Evolutionary conservation across 2,888 invertebrate genomes (phyloP), one percentile per base, ranked within the genome.

Genomic region (Folsomia candida): DNA sequence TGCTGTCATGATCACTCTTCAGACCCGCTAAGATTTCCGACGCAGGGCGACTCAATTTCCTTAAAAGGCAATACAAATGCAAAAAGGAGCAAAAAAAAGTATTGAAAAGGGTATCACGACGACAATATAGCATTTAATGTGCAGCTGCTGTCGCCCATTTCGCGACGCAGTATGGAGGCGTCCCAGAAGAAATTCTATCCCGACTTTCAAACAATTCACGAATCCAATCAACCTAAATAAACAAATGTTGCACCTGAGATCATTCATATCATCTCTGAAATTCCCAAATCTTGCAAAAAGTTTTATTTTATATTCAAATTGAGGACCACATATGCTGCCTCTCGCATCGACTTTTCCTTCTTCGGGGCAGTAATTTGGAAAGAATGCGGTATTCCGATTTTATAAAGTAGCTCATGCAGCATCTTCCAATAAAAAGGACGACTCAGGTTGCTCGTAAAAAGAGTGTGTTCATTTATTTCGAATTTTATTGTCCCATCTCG

Each of bases 391-490:
- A n/a, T n/a, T n/a, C n/a, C n/a, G n/a, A 9, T 37, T 37, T 37
- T 37, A 37, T 4, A 37, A 37, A 37, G 14, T 9, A 37, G 37
- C 37, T 4, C 6, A 37, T 37, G 37, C 37, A 37, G 37, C 37
- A 37, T 4, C 37, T 20, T 22, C 54, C 54, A 54, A 54, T 54
- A 54, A 54, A 54, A 20, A 54, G 54, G 20, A 54, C 54, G 54
- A 54, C 54, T 54, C 54, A n/a, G 54, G 54, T 54, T 54, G 54
- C 54, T 54, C 54, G 54, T 54, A 54, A 54, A 54, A 54, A 54
- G 54, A 54, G 54, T 54, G 54, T 54, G 54, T 54, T 54, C 54
- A 54, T 54, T 54, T 54, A 54, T 54, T 54, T 54, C 54, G 20
- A 54, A 54, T 22, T 54, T 54, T 54, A 54, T 54, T 54, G 54